Evolutionary conservation across 1,140 invertebrate genomes (phyloP).

Genomic region (Thaumetopoea pityocampa): DNA sequence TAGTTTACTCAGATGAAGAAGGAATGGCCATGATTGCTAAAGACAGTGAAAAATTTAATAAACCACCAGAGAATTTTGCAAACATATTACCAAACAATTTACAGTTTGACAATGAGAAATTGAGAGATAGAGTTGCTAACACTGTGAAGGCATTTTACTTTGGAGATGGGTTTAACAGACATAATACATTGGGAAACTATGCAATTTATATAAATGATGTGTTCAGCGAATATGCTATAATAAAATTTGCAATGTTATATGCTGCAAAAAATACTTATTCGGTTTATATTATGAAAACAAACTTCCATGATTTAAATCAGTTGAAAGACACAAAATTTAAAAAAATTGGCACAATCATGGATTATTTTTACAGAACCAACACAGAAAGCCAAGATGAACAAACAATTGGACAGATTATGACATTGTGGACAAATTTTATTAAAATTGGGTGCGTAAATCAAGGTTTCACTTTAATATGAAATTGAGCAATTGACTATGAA

Average conservation of each 20-base stretch:
- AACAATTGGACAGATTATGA: slow-evolving; percentile 29
- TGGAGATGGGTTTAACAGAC: slow-evolving; percentile 17
- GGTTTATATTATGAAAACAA: slow-evolving; percentile 52
- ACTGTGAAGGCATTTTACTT: slow-evolving; percentile 55
- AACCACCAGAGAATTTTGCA: slow-evolving; percentile 35
- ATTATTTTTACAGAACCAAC: slow-evolving; percentile 18
- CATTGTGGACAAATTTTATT: slow-evolving; percentile 50
- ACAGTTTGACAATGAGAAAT: slow-evolving; percentile 28
- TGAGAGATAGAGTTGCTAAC: slow-evolving; percentile 32
- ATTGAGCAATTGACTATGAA: background rate
- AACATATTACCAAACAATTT: slow-evolving; percentile 49
- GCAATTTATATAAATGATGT: slow-evolving; percentile 51
- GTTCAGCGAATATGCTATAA: slow-evolving; percentile 42
- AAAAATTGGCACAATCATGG: slow-evolving; percentile 1
- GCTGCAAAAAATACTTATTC: slow-evolving; percentile 27
- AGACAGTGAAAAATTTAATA: slow-evolving; percentile 26
- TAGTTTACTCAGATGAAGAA: slow-evolving; percentile 33
- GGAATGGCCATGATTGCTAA: slow-evolving; percentile 23
- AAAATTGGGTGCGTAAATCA: slow-evolving; percentile 40
- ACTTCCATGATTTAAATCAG: background rate
- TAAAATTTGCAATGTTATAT: slow-evolving; percentile 41
- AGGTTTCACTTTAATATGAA: background rate
- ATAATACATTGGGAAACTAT: slow-evolving; percentile 30
- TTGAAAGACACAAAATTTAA: background rate
- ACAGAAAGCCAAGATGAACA: slow-evolving; percentile 18